Evolutionary conservation across 2,113 vertebrate species (phyloP).

Genomic region (Nansenia antarctica): DNA sequence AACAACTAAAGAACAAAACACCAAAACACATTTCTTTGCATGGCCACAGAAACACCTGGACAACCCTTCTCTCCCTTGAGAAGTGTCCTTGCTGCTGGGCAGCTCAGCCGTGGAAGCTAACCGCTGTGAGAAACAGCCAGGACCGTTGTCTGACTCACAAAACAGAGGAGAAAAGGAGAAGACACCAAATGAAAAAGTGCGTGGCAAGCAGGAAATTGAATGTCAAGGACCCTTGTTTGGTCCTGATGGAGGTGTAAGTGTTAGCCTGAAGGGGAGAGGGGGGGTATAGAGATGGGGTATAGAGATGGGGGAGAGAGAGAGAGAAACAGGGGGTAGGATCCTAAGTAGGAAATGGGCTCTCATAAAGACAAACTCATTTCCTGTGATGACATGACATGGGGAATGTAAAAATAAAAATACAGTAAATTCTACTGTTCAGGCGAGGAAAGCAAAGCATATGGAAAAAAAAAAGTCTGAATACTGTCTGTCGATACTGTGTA

Average conservation of each 20-base stretch:
- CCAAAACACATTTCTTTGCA: slow-evolving; percentile 4
- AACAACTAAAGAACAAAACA: background rate
- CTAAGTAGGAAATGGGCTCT: slow-evolving; percentile 33
- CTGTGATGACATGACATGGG: slow-evolving; percentile 31
- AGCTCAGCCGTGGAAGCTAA: slow-evolving; percentile 8
- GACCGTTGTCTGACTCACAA: slow-evolving; percentile 36
- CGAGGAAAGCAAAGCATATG: slow-evolving; percentile 36
- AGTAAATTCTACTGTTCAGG: slow-evolving; percentile 43
- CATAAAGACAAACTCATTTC: slow-evolving; percentile 46
- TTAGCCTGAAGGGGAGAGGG: slow-evolving; percentile 57
- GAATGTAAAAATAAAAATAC: slow-evolving; percentile 19
- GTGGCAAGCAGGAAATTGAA: slow-evolving; percentile 79
- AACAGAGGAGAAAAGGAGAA: slow-evolving; percentile 36
- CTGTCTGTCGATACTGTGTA: slow-evolving; percentile 8
- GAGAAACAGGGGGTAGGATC: slow-evolving; percentile 18
- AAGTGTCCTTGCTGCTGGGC: slow-evolving; percentile 54
- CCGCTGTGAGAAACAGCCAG: background rate
- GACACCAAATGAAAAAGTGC: slow-evolving; percentile 66
- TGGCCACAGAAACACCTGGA: slow-evolving; percentile 19
- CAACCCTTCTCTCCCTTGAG: slow-evolving; percentile 7
- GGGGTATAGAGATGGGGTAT: background rate
- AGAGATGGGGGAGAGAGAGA: slow-evolving; percentile 35
- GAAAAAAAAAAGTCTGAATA: too few relatives aligned
- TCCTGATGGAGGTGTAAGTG: slow-evolving; percentile 73
- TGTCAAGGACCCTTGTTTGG: slow-evolving; percentile 79